Evolutionary conservation across 2,888 invertebrate genomes (phyloP).

Genomic region (Copidosoma aretas): DNA sequence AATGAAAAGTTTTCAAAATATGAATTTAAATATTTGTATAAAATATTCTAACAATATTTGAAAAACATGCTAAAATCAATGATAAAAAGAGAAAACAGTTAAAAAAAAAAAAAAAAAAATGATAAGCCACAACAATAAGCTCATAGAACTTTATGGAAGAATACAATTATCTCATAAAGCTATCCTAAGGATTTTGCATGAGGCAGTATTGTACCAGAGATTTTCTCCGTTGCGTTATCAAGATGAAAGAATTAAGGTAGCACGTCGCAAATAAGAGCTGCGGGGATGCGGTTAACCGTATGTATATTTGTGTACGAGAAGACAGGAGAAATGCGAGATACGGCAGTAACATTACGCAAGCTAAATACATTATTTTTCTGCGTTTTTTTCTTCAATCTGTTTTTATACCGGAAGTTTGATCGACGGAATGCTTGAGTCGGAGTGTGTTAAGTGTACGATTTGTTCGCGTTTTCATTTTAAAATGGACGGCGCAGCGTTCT

Average conservation of each 20-base stretch:
- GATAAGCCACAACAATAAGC: too few relatives aligned
- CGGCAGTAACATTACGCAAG: slow-evolving; percentile 25
- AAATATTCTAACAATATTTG: background rate
- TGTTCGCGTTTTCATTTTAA: slow-evolving; percentile 20
- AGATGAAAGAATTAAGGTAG: slow-evolving; percentile 22
- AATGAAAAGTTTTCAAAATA: background rate
- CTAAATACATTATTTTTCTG: slow-evolving; percentile 29
- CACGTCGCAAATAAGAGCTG: slow-evolving; percentile 29
- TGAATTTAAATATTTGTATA: background rate
- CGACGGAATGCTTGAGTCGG: slow-evolving; percentile 35
- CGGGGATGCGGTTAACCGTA: slow-evolving; percentile 9
- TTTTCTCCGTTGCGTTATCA: slow-evolving; percentile 14
- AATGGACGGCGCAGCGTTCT: slow-evolving; percentile 28
- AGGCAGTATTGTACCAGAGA: slow-evolving; percentile 18
- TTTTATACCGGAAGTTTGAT: slow-evolving; percentile 20
- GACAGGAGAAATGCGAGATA: slow-evolving; percentile 26
- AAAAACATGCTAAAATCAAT: background rate
- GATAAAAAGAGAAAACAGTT: background rate
- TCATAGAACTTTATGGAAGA: background rate
- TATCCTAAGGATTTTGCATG: background rate
- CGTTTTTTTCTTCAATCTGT: background rate
- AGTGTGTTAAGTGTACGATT: slow-evolving; percentile 4
- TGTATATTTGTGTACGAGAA: slow-evolving; percentile 2
- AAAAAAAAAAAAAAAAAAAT: too few relatives aligned
- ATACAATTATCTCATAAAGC: background rate